A percentile compares a stretch with the other conserved stretches of the same genome.
These are phyloP conservation scores for Halocaridina rubra DNA, from an alignment of 2,888 invertebrate species.

Conservation along the genomic window DNA sequence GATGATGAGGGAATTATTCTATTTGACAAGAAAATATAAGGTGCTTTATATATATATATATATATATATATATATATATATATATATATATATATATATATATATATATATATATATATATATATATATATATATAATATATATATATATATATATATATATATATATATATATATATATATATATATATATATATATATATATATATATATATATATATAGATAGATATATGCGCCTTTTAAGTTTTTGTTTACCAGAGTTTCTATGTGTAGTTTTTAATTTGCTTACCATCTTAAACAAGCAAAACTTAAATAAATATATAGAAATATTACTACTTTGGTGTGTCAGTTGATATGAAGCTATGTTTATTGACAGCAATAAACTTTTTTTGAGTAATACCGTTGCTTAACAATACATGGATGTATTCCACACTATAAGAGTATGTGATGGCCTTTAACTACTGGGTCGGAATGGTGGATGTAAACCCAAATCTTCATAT, in stretches of 20 bases:
- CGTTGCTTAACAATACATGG: constrained; percentile 9
- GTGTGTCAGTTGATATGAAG: constrained; percentile 51
- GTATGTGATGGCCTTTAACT: neutral
- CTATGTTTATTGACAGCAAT: constrained; percentile 56
- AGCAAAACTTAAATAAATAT: neutral
- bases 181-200: constrained; percentile 9
- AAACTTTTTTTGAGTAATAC: constrained; percentile 44
- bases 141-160: constrained; percentile 18
- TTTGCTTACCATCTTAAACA: constrained; percentile 36
- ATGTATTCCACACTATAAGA: constrained; percentile 27
- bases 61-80: no score
- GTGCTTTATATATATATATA: constrained; percentile 29
- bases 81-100: no score
- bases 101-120: no score
- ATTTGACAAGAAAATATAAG: constrained; percentile 31
- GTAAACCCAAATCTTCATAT: neutral
- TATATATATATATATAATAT: no score
- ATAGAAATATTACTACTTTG: constrained; percentile 20
- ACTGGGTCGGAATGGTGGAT: neutral
- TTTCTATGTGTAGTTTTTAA: constrained; percentile 48
- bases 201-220: constrained; percentile 1
- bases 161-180: no score
- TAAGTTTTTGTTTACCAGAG: constrained; percentile 42
- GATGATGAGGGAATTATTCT: constrained; percentile 27
- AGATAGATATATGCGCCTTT: constrained; percentile 32